These are phyloP conservation scores for Sciurus vulgaris DNA, from an alignment of 2,797 vertebrate genomes.

Conservation along the genomic window DNA sequence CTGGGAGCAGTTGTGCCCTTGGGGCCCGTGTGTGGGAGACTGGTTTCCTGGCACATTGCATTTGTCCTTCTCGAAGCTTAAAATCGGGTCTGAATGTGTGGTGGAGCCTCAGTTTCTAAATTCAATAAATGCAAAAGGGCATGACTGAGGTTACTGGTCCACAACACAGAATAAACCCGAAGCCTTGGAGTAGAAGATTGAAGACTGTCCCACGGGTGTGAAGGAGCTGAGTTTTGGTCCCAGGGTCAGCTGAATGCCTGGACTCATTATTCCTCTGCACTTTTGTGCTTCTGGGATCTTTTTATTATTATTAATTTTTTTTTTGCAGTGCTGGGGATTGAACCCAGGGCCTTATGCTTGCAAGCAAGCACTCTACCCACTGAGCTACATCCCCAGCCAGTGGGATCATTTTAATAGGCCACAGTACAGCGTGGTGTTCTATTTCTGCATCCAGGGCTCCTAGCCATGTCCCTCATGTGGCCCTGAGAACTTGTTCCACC, in stretches of 20 bases:
- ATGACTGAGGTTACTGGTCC: not conserved
- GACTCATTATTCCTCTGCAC: not conserved
- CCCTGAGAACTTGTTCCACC: not conserved
- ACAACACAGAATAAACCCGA: not conserved
- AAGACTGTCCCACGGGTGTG: not conserved
- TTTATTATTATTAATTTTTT: too few relatives aligned
- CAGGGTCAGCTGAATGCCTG: not conserved
- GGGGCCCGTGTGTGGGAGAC: too few relatives aligned
- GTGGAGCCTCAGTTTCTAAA: not conserved
- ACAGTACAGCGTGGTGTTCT: accelerated
- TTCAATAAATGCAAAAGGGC: not conserved
- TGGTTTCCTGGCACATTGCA: too few relatives aligned
- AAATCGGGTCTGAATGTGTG: too few relatives aligned
- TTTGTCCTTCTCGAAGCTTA: too few relatives aligned
- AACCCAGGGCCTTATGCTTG: too few relatives aligned
- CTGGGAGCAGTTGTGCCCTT: accelerated
- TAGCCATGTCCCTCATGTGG: accelerated
- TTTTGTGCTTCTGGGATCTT: not conserved
- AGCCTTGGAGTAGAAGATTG: not conserved
- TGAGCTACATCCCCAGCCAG: too few relatives aligned
- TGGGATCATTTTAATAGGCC: not conserved
- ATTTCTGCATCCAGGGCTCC: not conserved
- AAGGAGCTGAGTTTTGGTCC: not conserved
- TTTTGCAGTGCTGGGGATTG: too few relatives aligned
- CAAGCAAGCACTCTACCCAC: too few relatives aligned